These are phyloP conservation scores for Odocoileus hemionus DNA, from an alignment of 2,113 vertebrate genomes.

Conservation along the genomic window DNA sequence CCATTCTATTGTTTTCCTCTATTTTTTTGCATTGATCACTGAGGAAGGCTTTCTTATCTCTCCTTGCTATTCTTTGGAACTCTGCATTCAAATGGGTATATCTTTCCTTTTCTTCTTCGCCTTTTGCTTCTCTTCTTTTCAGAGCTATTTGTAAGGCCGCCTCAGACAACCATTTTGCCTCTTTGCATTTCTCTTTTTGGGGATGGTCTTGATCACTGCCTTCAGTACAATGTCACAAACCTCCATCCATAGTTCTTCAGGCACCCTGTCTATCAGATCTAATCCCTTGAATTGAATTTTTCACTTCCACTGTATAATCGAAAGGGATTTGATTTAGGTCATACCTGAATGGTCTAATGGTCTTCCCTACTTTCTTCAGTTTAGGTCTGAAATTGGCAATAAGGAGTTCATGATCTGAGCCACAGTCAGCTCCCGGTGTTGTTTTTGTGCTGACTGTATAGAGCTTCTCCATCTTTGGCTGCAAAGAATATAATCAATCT, in stretches of 20 bases:
- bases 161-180: neutral
- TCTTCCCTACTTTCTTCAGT: neutral
- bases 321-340: neutral
- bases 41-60: neutral
- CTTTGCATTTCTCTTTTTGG: neutral
- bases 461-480: neutral
- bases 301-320: neutral
- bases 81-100: neutral
- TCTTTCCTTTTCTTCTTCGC: neutral
- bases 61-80: neutral
- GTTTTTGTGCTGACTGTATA: neutral
- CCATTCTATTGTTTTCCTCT: neutral
- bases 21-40: neutral
- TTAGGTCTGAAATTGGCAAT: neutral
- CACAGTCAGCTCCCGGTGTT: rapidly evolving
- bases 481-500: neutral
- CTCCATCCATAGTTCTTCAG: neutral
- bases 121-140: neutral
- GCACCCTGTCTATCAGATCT: neutral
- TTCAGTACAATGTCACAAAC: neutral
- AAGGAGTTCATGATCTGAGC: neutral
- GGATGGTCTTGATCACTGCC: neutral
- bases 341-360: neutral
- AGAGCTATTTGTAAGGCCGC: neutral
- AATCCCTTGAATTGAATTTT: neutral